These are phyloP conservation scores for Phortica magna DNA, from an alignment of 2,888 invertebrate genomes.

Conservation along the genomic window DNA sequence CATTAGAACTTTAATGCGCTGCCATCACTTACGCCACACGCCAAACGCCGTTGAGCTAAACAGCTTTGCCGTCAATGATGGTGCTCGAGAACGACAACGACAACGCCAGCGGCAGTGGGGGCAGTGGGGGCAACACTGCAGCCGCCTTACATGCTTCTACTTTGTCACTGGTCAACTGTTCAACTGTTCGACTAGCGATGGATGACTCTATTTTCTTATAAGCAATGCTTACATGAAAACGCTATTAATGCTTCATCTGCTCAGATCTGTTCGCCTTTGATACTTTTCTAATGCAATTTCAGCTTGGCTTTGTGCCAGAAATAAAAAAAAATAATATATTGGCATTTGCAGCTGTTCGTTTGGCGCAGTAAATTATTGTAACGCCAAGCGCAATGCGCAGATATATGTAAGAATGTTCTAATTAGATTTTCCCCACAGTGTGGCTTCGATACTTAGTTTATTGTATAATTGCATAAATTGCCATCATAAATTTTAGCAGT, in stretches of 20 bases:
- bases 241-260: conserved; percentile 21
- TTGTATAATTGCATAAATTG: conserved; percentile 25
- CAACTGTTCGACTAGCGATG: neutral
- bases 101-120: neutral
- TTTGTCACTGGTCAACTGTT: neutral
- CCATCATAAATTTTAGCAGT: neutral
- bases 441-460: neutral
- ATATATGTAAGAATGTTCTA: neutral
- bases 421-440: neutral
- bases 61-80: too few relatives aligned
- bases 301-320: neutral
- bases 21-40: conserved; percentile 29
- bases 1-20: conserved; percentile 33
- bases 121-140: neutral
- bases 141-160: neutral
- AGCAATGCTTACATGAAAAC: conserved; percentile 17
- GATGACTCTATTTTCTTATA: conserved; percentile 15
- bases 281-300: conserved; percentile 12
- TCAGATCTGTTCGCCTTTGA: neutral
- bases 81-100: too few relatives aligned
- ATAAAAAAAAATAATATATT: neutral
- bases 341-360: neutral
- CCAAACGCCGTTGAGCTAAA: neutral
- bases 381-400: neutral
- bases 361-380: conserved; percentile 6